phyloP scores from a whole-genome alignment of 2,113 vertebrate genomes.

The Corydoras sp. region DNA sequence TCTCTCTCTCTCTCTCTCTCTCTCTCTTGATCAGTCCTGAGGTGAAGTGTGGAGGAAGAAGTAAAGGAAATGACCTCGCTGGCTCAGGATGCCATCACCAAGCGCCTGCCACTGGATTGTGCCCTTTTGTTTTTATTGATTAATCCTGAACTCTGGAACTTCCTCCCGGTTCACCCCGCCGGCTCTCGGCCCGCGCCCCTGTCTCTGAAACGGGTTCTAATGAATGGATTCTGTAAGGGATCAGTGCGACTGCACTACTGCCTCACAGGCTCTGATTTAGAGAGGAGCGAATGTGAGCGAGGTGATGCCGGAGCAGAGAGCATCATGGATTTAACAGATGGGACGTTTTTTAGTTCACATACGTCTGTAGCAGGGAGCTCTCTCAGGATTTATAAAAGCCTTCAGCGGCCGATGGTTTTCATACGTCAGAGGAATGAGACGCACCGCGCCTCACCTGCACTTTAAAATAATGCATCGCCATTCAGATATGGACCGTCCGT shows the following conservation, averaged over 20 bases:
- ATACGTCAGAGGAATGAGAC: too few species aligned
- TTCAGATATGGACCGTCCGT: too few species aligned
- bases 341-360: too few species aligned
- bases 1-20: neutral
- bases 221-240: conserved; percentile 1
- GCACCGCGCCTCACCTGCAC: too few species aligned
- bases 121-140: conserved; percentile 24
- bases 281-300: neutral
- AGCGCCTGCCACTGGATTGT: neutral
- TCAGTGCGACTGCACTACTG: neutral
- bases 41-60: conserved; percentile 5
- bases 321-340: neutral
- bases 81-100: neutral
- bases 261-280: neutral
- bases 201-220: neutral
- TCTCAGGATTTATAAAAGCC: too few species aligned
- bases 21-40: conserved; percentile 1
- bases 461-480: too few species aligned
- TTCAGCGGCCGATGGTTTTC: too few species aligned
- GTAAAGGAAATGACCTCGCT: conserved; percentile 17
- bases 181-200: conserved; percentile 1
- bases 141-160: conserved; percentile 10
- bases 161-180: neutral
- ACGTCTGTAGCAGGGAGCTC: too few species aligned
- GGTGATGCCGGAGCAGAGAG: neutral